Base-by-base conservation (phyloP, 92 coral and sea anemone genomes). In the Porites divaricata region DNA sequence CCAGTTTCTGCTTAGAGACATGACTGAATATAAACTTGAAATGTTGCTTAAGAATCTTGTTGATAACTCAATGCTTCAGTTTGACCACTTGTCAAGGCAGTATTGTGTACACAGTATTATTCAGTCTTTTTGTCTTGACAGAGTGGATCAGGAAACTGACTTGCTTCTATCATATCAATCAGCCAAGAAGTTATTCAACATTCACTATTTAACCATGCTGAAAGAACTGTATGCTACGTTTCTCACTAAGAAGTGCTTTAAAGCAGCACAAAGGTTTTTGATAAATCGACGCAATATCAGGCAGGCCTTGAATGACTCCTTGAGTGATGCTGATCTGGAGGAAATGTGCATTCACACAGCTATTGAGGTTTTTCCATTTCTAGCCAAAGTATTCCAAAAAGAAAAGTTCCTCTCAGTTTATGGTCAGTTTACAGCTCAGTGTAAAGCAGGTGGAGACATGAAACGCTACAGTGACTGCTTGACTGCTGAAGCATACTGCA, bases 41-140 rank as follows among this genome's bases (percentile, higher is more conserved):
- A 79, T 95, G 77, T 89, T 89, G 56, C 93, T 97, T 57, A 88
- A 92, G 58, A 84, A 89, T 70, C 89, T 97, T 49, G 92, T 93
- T n/a, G 97, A 97, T 65, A 91, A 95, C 85, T 97, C 99, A 23
- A 85, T 97, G 28, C 95, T 97, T 14, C 95, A 93, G 70, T 92
- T 89, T 53, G 98, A 97, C 77, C 58, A 73, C 45, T 86, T 91
- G 67, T 80, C 90, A 4, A 95, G 92, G 80, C 86, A 76, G 49
- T 97, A 95, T 65, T 73, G 89, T 8, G 95, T 97, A 23, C 98
- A 97, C 88, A 89, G 91, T 51, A 95, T 95, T 10, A 91, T 97
- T 53, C 99, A 95, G 83, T 89, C 96, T 10, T 97, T 95, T 74
- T 97, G 99, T 78, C 65, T 80, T 69, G 98, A 95, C 67, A 88